Evolutionary conservation across 2,797 vertebrate genomes (phyloP).

Genomic region (Aselliscus stoliczkanus): DNA sequence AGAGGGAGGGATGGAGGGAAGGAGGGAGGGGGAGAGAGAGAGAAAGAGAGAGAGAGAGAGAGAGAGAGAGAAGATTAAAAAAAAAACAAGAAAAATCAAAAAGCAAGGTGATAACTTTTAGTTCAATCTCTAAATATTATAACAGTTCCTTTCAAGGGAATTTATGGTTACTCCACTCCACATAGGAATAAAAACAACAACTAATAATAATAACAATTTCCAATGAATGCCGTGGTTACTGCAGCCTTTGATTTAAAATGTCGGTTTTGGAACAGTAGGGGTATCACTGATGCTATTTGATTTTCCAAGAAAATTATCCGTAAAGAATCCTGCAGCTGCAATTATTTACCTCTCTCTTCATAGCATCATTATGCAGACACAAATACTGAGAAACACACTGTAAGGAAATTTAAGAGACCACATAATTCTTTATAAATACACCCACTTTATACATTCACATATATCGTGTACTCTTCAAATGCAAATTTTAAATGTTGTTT

Average conservation of each 20-base stretch:
- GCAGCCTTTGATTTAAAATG: background rate
- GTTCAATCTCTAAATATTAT: background rate
- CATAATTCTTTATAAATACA: slow-evolving; percentile 53
- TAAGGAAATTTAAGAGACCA: slow-evolving; percentile 10
- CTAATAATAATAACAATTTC: slow-evolving; percentile 14
- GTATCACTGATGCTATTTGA: background rate
- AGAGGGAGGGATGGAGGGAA: too few relatives aligned
- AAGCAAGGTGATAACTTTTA: background rate
- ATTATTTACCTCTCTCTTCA: slow-evolving; percentile 9
- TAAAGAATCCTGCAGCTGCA: slow-evolving; percentile 21
- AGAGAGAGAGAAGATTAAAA: too few relatives aligned
- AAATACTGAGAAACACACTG: slow-evolving; percentile 2
- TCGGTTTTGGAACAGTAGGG: background rate
- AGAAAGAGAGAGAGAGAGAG: too few relatives aligned
- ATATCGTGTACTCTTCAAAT: slow-evolving; percentile 53
- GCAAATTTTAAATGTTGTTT: slow-evolving; percentile 59
- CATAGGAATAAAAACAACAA: background rate
- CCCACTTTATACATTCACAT: slow-evolving; percentile 34
- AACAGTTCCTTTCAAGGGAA: background rate
- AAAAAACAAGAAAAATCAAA: background rate
- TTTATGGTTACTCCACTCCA: background rate
- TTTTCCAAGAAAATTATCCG: slow-evolving; percentile 32
- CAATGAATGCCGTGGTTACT: background rate
- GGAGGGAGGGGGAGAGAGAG: background rate
- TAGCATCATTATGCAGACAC: slow-evolving; percentile 15